Conservation (phyloP, 2,888 invertebrate species). For the Eudemis profundana region DNA sequence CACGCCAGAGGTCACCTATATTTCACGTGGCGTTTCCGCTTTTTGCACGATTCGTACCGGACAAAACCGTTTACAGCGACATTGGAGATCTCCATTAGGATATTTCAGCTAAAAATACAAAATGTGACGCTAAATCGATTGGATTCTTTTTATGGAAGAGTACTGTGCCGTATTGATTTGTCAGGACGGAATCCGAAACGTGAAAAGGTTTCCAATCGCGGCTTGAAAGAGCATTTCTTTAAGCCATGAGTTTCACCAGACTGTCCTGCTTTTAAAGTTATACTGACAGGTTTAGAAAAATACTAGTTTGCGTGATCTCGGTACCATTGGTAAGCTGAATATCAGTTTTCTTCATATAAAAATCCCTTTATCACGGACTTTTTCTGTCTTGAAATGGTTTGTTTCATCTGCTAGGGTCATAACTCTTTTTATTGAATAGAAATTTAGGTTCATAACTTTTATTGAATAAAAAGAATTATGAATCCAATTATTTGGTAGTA, state of each 20-base stretch:
- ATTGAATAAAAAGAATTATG: too few relatives aligned
- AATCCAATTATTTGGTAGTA: too few relatives aligned
- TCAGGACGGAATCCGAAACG: background rate
- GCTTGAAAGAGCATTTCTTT: constrained; percentile 2
- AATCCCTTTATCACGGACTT: too few relatives aligned
- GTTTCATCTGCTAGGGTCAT: too few relatives aligned
- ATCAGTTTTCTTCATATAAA: too few relatives aligned
- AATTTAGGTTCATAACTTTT: too few relatives aligned
- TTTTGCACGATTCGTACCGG: constrained; percentile 28
- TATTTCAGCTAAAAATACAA: constrained; percentile 39
- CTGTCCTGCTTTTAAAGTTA: background rate
- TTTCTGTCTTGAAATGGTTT: too few relatives aligned
- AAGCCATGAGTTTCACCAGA: background rate
- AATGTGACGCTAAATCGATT: constrained; percentile 22
- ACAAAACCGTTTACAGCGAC: constrained; percentile 19
- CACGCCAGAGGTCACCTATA: constrained; percentile 39
- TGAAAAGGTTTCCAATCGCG: constrained; percentile 15
- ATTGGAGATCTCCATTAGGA: constrained; percentile 31
- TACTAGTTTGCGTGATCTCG: background rate
- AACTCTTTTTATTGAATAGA: too few relatives aligned
- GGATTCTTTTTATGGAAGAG: constrained; percentile 32
- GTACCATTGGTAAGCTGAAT: too few relatives aligned
- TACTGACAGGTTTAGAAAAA: background rate
- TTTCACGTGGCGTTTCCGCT: constrained; percentile 36
- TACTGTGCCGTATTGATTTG: constrained; percentile 28